A percentile compares a stretch with the other conserved stretches of the same genome.
These are phyloP conservation scores for Hylia prasina DNA, from an alignment of 2,113 vertebrate species.

Conservation along the genomic window DNA sequence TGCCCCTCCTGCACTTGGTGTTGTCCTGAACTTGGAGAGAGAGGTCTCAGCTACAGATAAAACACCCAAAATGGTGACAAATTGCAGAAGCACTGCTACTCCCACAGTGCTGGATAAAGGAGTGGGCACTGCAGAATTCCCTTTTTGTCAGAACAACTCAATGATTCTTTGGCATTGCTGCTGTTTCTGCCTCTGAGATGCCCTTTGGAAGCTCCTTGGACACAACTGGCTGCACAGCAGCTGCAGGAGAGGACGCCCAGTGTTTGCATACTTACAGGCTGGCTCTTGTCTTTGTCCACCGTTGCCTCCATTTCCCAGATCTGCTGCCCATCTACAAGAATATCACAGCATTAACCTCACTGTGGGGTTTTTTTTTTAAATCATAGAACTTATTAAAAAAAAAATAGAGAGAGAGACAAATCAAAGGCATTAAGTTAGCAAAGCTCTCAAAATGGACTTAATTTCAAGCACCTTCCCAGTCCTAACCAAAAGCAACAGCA, in stretches of 20 bases:
- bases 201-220: background rate
- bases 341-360: background rate
- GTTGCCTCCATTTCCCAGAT: constrained; percentile 97
- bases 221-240: background rate
- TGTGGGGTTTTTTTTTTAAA: background rate
- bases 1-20: background rate
- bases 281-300: constrained; percentile 98
- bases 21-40: background rate
- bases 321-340: constrained; percentile 89
- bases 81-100: background rate
- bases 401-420: background rate
- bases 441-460: background rate
- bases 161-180: background rate
- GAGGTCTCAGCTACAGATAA: background rate
- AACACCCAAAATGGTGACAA: background rate
- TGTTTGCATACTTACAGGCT: constrained; percentile 81
- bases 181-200: background rate
- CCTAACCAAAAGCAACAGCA: background rate
- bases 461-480: background rate
- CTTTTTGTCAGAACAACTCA: background rate
- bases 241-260: background rate
- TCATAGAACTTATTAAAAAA: background rate
- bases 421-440: background rate
- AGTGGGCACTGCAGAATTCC: background rate
- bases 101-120: background rate